Evolutionary conservation across 2,113 vertebrate species (phyloP), one percentile per base, ranked within the genome.

Genomic region (Rallus limicola): DNA sequence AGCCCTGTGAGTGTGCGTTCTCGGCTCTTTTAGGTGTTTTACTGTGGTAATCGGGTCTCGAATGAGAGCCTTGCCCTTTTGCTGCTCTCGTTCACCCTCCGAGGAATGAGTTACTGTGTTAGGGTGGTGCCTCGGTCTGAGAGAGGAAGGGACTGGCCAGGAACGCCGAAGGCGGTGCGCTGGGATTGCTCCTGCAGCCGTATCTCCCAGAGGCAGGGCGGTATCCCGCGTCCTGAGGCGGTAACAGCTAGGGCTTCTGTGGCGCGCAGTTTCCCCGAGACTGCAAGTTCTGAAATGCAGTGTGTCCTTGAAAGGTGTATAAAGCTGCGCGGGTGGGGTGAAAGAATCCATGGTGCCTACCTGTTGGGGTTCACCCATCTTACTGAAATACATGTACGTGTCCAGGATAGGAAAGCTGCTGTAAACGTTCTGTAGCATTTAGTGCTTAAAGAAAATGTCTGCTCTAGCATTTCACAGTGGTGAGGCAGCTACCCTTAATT

Each of bases 1-100:
- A 3, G 21, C 0, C 0, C 2, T 2, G 33, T 1, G 1, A 1
- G 1, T 8, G 7, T 0, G 4, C 1, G 0, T 5, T 21, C 13
- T 12, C 5, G 6, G 0, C 9, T 9, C 4, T 4, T 46, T 46
- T 5, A 2, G 10, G 4, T 0, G 70, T 4, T 1, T 15, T 13
- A 15, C 20, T 12, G 40, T 13, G 23, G 14, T 2, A 17, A 25
- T 11, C 1, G 26, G 34, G 34, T 6, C 6, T 5, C 9, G 4
- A 24, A 14, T 2, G 29, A 9, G 9, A 18, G 56, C 8, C 7
- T 11, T 9, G 13, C 5, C 8, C 8, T 10, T 7, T 9, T 24
- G 8, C 7, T 8, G 48, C 20, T 48, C 44, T 19, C 44, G 17
- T 46, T 46, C 17, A 7, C 44, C 7, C 44, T 46, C 44, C 8